Evolutionary conservation across 2,888 invertebrate species (phyloP).

Genomic region (Charanyca ferruginea): DNA sequence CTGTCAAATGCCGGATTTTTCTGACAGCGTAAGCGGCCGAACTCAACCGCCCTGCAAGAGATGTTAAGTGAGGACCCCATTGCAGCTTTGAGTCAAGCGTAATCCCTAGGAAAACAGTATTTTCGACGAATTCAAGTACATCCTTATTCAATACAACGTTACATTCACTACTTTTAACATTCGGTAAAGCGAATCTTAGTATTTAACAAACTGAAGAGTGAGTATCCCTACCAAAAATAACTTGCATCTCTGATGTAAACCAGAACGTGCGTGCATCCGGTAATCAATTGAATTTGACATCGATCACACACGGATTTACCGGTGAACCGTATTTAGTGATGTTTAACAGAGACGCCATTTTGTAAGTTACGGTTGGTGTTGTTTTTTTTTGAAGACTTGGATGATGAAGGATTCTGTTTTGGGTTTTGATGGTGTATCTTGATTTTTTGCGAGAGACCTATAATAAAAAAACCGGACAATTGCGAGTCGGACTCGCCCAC

Average conservation of each 20-base stretch:
- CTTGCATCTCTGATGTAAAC: constrained; percentile 40
- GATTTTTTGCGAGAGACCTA: background rate
- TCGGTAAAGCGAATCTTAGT: too few species aligned
- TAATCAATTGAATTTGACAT: constrained; percentile 57
- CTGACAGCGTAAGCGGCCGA: too few species aligned
- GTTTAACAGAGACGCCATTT: constrained; percentile 25
- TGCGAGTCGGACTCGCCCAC: too few species aligned
- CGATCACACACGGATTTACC: constrained; percentile 42
- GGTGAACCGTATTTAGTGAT: constrained; percentile 34
- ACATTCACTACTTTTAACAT: too few species aligned
- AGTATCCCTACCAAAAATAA: constrained; percentile 31
- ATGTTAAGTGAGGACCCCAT: too few species aligned
- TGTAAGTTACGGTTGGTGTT: constrained; percentile 11
- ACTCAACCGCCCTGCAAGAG: too few species aligned
- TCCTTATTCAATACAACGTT: too few species aligned
- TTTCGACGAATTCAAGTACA: too few species aligned
- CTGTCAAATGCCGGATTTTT: too few species aligned
- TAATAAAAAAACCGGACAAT: too few species aligned
- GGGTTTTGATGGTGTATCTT: background rate
- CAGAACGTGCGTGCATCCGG: constrained; percentile 53
- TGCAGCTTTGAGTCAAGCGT: too few species aligned
- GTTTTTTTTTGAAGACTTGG: background rate
- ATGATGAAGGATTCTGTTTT: background rate
- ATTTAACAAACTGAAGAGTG: constrained; percentile 26
- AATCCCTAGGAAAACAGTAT: too few species aligned